A percentile compares a stretch with the other conserved stretches of the same genome.
These are phyloP conservation scores for Rotaria sp. DNA, from an alignment of 2,888 invertebrate genomes.

Conservation along the genomic window DNA sequence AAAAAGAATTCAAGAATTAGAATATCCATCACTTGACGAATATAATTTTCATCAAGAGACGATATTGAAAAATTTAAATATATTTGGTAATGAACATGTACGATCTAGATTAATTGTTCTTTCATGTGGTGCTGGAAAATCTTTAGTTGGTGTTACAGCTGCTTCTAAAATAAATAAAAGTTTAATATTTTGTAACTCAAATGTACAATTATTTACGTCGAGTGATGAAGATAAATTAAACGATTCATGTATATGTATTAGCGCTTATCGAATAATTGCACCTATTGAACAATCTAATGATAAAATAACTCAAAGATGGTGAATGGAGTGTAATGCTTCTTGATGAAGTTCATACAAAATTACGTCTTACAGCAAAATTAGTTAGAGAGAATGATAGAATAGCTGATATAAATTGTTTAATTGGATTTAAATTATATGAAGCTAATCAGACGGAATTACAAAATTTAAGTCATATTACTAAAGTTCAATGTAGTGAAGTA, in stretches of 20 bases:
- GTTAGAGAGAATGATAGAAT: constrained; percentile 98
- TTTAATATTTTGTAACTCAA: constrained; percentile 89
- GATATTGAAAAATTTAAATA: constrained; percentile 88
- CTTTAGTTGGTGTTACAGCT: constrained; percentile 93
- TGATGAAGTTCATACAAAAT: constrained; percentile 97
- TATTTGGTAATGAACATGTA: constrained; percentile 95
- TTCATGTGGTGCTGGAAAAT: constrained; percentile 69
- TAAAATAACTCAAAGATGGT: constrained; percentile 89
- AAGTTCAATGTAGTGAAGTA: constrained; percentile 95
- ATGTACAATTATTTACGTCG: constrained; percentile 93
- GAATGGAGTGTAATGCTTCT: constrained; percentile 97
- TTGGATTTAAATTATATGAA: constrained; percentile 87
- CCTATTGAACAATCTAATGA: no score
- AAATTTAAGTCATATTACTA: no score
- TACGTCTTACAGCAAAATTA: constrained; percentile 91
- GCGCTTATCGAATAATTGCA: constrained; percentile 98
- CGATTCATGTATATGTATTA: constrained; percentile 75
- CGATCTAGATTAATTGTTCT: constrained; percentile 85
- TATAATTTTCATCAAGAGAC: constrained; percentile 96
- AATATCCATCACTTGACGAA: constrained; percentile 89
- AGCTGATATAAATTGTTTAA: constrained; percentile 93
- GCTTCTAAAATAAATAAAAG: constrained; percentile 96
- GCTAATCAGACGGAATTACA: no score
- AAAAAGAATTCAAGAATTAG: constrained; percentile 77
- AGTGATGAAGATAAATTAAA: constrained; percentile 98